Conservation (phyloP, 2,888 invertebrate species). For the Allophyes oxyacanthae region DNA sequence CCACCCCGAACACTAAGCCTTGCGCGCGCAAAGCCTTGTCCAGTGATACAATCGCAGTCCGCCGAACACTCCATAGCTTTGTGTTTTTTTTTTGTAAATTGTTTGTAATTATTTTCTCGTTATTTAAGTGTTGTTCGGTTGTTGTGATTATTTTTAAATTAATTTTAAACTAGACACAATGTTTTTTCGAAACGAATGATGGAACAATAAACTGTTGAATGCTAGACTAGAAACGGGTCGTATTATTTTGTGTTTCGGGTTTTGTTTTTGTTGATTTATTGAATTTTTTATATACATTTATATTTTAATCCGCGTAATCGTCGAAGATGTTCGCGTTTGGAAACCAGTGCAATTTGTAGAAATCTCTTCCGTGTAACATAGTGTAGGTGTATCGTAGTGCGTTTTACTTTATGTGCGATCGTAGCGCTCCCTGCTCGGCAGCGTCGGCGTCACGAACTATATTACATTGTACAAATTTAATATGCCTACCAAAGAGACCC, state of each 20-base stretch:
- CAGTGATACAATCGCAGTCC: slow-evolving; percentile 80
- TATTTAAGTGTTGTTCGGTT: slow-evolving; percentile 89
- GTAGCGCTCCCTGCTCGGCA: slow-evolving; percentile 72
- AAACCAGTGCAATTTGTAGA: slow-evolving; percentile 90
- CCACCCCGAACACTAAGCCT: slow-evolving; percentile 86
- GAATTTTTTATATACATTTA: slow-evolving; percentile 74
- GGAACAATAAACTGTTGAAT: slow-evolving; percentile 88
- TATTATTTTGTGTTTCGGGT: slow-evolving; percentile 88
- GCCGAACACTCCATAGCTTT: slow-evolving; percentile 85
- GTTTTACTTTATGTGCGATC: slow-evolving; percentile 78
- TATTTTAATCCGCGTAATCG: slow-evolving; percentile 86
- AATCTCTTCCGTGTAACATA: slow-evolving; percentile 89
- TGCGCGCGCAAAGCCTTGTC: slow-evolving; percentile 60
- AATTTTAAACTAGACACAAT: slow-evolving; percentile 78
- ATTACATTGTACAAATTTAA: slow-evolving; percentile 89
- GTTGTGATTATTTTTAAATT: slow-evolving; percentile 88
- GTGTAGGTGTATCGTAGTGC: slow-evolving; percentile 87
- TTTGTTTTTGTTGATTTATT: slow-evolving; percentile 87
- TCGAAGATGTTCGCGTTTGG: slow-evolving; percentile 87
- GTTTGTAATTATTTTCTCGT: slow-evolving; percentile 88
- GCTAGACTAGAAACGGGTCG: slow-evolving; percentile 89
- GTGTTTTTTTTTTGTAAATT: slow-evolving; percentile 84
- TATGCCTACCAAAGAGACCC: slow-evolving; percentile 90
- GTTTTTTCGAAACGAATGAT: slow-evolving; percentile 77
- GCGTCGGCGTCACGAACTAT: slow-evolving; percentile 82